Evolutionary conservation across 2,797 vertebrate genomes (phyloP).

Genomic region (Mastacembelus armatus): DNA sequence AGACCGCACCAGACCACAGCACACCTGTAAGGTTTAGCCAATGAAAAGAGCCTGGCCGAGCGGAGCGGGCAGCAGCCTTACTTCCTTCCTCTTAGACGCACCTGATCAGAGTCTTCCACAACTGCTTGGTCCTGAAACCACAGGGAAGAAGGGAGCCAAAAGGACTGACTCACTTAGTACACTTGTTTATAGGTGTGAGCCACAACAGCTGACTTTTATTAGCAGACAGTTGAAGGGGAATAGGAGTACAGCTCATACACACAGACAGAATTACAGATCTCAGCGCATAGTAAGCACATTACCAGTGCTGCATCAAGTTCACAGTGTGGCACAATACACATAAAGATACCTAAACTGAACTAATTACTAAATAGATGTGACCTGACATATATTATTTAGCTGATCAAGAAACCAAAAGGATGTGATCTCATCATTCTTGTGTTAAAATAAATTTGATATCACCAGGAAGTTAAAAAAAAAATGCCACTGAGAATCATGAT

Average conservation of each 20-base stretch:
- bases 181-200: constrained; percentile 23
- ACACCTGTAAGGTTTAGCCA: constrained; percentile 79
- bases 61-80: constrained; percentile 68
- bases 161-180: constrained; percentile 51
- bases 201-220: constrained; percentile 13
- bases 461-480: neutral
- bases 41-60: constrained; percentile 53
- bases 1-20: constrained; percentile 70
- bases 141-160: constrained; percentile 75
- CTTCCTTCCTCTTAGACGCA: constrained; percentile 87
- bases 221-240: neutral
- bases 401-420: neutral
- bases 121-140: constrained; percentile 90
- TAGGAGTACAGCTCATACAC: constrained; percentile 2
- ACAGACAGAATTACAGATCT: neutral
- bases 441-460: neutral
- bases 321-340: neutral
- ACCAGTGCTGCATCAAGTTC: neutral
- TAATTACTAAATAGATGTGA: neutral
- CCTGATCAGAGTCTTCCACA: constrained; percentile 86
- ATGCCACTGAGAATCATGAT: neutral
- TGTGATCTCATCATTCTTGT: neutral
- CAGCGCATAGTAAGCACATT: no score
- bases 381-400: neutral
- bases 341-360: no score